phyloP scores from a whole-genome alignment of 2,797 vertebrate species.

The Acanthornis magna region DNA sequence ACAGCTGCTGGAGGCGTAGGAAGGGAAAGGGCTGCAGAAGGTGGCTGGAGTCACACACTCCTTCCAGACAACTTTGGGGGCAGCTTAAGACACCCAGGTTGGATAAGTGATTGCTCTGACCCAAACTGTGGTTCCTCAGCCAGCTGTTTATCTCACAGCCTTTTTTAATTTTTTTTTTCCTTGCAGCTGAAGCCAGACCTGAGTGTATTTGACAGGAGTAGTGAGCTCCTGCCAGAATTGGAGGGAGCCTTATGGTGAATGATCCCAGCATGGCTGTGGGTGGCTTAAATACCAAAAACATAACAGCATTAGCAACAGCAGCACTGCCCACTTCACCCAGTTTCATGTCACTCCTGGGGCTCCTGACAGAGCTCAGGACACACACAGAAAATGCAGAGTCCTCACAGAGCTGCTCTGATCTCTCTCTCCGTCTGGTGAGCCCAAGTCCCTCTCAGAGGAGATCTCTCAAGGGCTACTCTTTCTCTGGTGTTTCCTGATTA shows the following conservation, averaged over 20 bases:
- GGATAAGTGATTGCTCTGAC: background rate
- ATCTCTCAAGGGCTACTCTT: background rate
- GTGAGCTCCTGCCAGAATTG: background rate
- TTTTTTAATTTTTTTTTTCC: background rate
- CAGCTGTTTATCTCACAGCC: background rate
- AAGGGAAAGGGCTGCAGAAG: background rate
- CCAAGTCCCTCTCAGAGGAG: background rate
- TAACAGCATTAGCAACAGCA: background rate
- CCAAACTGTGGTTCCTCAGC: background rate
- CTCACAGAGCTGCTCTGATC: conserved; percentile 9
- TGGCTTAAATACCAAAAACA: background rate
- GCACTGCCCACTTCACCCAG: background rate
- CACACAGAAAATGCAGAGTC: background rate
- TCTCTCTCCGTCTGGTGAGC: background rate
- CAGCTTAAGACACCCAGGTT: background rate
- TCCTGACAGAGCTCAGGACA: background rate
- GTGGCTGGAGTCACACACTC: background rate
- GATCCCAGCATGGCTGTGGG: background rate
- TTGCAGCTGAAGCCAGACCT: background rate
- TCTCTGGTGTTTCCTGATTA: conserved; percentile 42
- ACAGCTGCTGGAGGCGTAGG: background rate
- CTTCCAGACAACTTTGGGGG: background rate
- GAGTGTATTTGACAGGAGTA: background rate
- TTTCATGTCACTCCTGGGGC: background rate
- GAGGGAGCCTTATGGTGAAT: background rate